Base-by-base conservation (phyloP, 2,113 vertebrate species). In the Manacus vitellinus region DNA sequence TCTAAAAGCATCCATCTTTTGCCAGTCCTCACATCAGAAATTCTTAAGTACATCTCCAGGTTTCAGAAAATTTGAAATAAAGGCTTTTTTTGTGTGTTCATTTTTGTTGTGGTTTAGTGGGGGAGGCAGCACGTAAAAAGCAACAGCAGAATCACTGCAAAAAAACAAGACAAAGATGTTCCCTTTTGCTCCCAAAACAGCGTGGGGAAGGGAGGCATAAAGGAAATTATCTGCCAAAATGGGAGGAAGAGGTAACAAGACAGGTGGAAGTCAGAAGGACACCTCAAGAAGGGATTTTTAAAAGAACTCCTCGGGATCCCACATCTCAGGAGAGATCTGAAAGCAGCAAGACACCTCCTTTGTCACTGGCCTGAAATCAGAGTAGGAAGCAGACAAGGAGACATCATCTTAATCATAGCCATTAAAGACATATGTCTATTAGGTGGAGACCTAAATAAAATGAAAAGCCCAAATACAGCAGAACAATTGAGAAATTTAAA, bases 51-150 rank as follows among this genome's bases (percentile, higher is more conserved):
- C 10, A 65, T 3, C 52, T 41, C 49, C 23, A 65, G 22, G 19
- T 33, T 81, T 49, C 23, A 58, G 49, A 65, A 72, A 78, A 62
- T 25, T 28, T 22, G 22, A 87, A 49, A 43, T 2, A 1, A 63
- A 33, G 9, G 8, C 1, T 1, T 3, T 33, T 4, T 33, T 21
- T 66, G 7, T 14, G 12, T 16, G 9, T 85, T 80, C 6, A 0
- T 39, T 89, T 72, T 72, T 23, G 10, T 31, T 81, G 76, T 46
- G 14, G 3, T 62, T 62, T 62, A 41, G 25, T 33, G 56, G 0
- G 0, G 2, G 27, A 58, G 2, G 17, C 31, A 39, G 14, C 0
- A 0, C 3, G 5, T 35, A 35, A 84, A 84, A 89, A 80, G 14
- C 37, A 51, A 17, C 0, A 44, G 6, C 11, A 52, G 14, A 44